These are phyloP conservation scores for Drosophila austrosaltans DNA, from an alignment of 2,888 invertebrate genomes.

Conservation along the genomic window DNA sequence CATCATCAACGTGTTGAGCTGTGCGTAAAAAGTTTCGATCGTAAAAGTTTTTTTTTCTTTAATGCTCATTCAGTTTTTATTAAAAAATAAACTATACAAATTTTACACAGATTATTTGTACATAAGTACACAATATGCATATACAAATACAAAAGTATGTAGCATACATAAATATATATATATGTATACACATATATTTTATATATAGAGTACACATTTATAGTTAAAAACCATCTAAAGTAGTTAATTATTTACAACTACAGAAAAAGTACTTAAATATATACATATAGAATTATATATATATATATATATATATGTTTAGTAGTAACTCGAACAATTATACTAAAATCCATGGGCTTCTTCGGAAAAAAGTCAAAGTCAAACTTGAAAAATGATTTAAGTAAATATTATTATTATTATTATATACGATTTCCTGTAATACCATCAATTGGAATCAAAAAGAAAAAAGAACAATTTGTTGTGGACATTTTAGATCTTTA, in stretches of 20 bases:
- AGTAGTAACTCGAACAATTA: background rate
- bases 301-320: background rate
- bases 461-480: no score
- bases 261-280: background rate
- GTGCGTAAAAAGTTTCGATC: slow-evolving; percentile 63
- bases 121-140: slow-evolving; percentile 44
- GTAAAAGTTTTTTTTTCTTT: slow-evolving; percentile 50
- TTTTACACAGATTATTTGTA: slow-evolving; percentile 74
- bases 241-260: slow-evolving; percentile 3
- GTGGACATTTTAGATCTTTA: no score
- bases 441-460: background rate
- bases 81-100: slow-evolving; percentile 79
- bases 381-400: background rate
- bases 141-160: slow-evolving; percentile 44
- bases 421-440: slow-evolving; percentile 2
- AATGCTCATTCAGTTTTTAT: slow-evolving; percentile 53
- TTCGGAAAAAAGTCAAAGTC: background rate
- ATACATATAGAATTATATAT: background rate
- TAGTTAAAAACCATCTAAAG: slow-evolving; percentile 7
- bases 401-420: background rate
- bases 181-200: slow-evolving; percentile 2
- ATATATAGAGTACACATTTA: slow-evolving; percentile 8
- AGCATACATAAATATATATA: slow-evolving; percentile 30
- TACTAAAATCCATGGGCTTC: background rate
- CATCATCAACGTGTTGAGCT: slow-evolving; percentile 69